Base-by-base conservation (phyloP, 2,113 vertebrate genomes). In the Tricholaema leucomelas region DNA sequence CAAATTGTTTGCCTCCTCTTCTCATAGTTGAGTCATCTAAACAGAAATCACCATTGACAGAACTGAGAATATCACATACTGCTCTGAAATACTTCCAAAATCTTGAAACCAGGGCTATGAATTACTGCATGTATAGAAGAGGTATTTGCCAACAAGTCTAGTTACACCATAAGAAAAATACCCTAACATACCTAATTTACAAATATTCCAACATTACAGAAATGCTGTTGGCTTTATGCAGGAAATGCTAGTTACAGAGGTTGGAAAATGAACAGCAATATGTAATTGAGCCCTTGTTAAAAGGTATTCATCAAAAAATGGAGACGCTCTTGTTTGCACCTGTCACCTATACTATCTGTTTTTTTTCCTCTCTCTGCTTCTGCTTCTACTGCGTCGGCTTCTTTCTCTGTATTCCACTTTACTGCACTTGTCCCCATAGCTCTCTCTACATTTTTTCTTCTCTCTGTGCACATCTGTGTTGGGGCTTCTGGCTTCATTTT, bases 351-450 rank as follows among this genome's bases (percentile, higher is more conserved):
- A 87, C 72, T 96, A 97, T 38, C 93, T 96, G n/a, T 27, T 90
- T 85, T 79, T 95, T 67, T 59, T 92, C 70, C 85, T 97, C 93
- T 95, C 97, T 96, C 94, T 96, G 96, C 96, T 96, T 94, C 97
- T 97, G 42, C 42, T 40, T 40, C 38, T 97, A 87, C 96, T 97
- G 65, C 24, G 92, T 63, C 88, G 82, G 90, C 90, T 95, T 60
- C 90, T 72, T 56, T 92, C 93, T 75, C 75, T 91, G 20, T 44
- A 78, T 17, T 95, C 94, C 36, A 25, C 74, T 83, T 91, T 46
- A 54, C 75, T 31, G 66, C 12, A 71, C 60, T 81, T 54, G 46
- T 96, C 93, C 71, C 79, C 69, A 1, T 44, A 61, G 60, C 59
- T 16, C 55, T 91, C 92, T 52, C 91, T 80, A 3, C 12, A 50